Conservation (phyloP, 2,888 invertebrate genomes). For the Heteromurus nitidus region DNA sequence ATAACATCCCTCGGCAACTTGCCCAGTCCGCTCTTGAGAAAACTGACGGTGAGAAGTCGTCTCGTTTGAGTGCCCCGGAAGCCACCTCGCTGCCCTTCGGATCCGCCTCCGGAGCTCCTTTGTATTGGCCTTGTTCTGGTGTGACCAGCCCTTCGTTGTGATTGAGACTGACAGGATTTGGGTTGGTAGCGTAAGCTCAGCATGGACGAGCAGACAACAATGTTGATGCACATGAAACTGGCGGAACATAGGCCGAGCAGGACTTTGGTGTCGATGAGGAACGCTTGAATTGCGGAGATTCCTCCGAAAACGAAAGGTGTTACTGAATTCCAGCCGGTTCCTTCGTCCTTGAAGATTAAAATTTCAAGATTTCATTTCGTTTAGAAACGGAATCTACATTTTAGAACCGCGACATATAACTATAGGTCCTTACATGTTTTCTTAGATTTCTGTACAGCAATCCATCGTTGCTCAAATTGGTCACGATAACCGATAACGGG, state of each 20-base stretch:
- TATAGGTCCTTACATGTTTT: constrained; percentile 67
- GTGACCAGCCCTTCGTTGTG: constrained; percentile 63
- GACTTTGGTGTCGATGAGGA: constrained; percentile 72
- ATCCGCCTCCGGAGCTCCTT: neutral
- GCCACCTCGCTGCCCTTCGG: constrained; percentile 32
- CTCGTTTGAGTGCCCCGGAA: constrained; percentile 54
- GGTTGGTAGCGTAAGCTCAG: constrained; percentile 71
- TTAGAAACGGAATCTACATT: no score
- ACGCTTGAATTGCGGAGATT: constrained; percentile 69
- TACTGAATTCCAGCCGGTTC: constrained; percentile 63
- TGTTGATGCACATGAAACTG: constrained; percentile 72
- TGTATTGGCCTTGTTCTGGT: constrained; percentile 63
- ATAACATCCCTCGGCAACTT: constrained; percentile 70
- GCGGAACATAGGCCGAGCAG: constrained; percentile 69
- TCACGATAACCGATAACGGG: constrained; percentile 67
- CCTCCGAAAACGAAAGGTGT: constrained; percentile 72
- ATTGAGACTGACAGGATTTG: constrained; percentile 47
- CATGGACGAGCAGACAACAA: constrained; percentile 71
- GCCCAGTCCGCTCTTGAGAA: constrained; percentile 70
- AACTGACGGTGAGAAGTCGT: constrained; percentile 71
- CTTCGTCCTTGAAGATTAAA: constrained; percentile 2
- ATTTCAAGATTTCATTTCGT: no score
- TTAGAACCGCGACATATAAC: no score
- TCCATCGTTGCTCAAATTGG: constrained; percentile 72
- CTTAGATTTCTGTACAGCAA: constrained; percentile 73